Percentiles rank a stretch among this genome's conserved stretches.
phyloP scores from a whole-genome alignment of 2,888 invertebrate species.

The Dynastes maya region DNA sequence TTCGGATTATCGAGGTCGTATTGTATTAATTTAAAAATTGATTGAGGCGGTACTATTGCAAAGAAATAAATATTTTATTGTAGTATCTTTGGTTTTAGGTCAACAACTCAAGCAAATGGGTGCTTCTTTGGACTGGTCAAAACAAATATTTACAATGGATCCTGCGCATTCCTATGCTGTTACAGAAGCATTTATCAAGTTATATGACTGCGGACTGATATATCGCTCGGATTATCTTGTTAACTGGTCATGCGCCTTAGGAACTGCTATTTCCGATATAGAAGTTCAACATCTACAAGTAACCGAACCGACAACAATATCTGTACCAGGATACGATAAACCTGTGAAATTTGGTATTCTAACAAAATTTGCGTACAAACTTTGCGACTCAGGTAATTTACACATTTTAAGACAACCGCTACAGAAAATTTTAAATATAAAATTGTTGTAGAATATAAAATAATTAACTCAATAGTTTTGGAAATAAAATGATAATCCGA shows the following conservation, averaged over 20 bases:
- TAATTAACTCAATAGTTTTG: too few species aligned
- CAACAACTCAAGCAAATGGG: constrained; percentile 90
- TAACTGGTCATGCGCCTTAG: constrained; percentile 98
- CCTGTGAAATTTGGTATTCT: constrained; percentile 94
- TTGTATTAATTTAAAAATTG: background rate
- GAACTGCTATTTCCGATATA: constrained; percentile 98
- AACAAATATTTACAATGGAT: constrained; percentile 98
- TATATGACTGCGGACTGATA: constrained; percentile 80
- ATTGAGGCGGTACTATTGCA: background rate
- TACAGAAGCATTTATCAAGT: constrained; percentile 89
- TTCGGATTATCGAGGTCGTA: too few species aligned
- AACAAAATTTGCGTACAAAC: constrained; percentile 92
- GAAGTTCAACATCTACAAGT: constrained; percentile 98
- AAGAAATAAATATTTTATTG: background rate
- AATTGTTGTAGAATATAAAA: too few species aligned
- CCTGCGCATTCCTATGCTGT: constrained; percentile 90
- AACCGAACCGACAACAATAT: constrained; percentile 85
- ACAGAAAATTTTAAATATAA: too few species aligned
- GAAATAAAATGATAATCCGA: too few species aligned
- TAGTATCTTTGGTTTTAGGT: constrained; percentile 55
- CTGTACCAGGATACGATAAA: constrained; percentile 92
- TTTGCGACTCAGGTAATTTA: constrained; percentile 73
- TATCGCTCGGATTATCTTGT: constrained; percentile 91
- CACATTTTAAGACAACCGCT: too few species aligned
- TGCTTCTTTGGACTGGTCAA: constrained; percentile 95